A percentile compares a stretch with the other conserved stretches of the same genome.
Evolutionary conservation across 1,140 invertebrate species (phyloP).

Genomic region (Trichonephila clavipes): DNA sequence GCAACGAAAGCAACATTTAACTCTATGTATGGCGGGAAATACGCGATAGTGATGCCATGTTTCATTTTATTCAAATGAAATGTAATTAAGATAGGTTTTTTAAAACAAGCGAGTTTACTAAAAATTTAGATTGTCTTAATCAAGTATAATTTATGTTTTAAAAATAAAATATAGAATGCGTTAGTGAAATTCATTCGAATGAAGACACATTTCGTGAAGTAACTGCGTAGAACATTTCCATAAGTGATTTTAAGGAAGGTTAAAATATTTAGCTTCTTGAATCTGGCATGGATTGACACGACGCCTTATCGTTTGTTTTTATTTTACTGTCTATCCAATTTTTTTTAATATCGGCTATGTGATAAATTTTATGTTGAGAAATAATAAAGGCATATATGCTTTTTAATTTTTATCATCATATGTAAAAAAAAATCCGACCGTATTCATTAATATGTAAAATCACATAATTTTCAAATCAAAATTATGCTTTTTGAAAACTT

Average conservation of each 20-base stretch:
- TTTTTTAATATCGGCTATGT: no score
- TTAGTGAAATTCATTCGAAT: neutral
- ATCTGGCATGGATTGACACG: constrained; percentile 45
- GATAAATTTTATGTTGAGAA: no score
- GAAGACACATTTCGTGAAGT: neutral
- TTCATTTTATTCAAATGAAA: constrained; percentile 37
- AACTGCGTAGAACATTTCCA: constrained; percentile 31
- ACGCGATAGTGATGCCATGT: constrained; percentile 62
- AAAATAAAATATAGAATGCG: neutral
- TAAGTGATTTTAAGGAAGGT: neutral
- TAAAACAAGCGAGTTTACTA: neutral
- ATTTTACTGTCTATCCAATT: neutral
- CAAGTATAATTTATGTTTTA: neutral
- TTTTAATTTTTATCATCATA: no score
- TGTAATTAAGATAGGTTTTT: neutral
- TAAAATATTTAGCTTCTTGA: neutral
- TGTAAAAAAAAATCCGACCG: no score
- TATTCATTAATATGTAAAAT: no score
- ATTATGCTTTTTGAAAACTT: no score
- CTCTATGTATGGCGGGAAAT: constrained; percentile 75
- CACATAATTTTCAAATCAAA: no score
- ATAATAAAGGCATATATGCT: no score
- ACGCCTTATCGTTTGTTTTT: constrained; percentile 10
- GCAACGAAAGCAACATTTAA: constrained; percentile 75
- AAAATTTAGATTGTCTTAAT: neutral